Conservation (phyloP, 2,888 invertebrate genomes). For the Noctua comes region DNA sequence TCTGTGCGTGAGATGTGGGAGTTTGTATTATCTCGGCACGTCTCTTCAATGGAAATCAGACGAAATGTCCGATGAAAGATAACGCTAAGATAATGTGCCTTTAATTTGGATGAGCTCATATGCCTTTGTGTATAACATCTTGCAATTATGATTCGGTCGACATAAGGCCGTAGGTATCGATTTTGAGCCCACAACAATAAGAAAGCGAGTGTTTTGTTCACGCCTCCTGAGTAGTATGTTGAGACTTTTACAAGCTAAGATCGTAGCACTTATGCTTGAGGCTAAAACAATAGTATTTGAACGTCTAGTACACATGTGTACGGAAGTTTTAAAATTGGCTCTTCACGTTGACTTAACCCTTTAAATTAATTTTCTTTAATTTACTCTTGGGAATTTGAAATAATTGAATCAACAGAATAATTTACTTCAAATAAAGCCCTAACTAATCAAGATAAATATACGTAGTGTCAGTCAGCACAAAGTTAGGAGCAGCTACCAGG, state of each 20-base stretch:
- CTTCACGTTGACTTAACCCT: slow-evolving; percentile 5
- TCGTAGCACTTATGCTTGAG: slow-evolving; percentile 50
- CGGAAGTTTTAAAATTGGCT: slow-evolving; percentile 5
- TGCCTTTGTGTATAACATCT: slow-evolving; percentile 22
- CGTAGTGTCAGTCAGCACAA: slow-evolving; percentile 21
- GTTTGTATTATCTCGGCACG: slow-evolving; percentile 69
- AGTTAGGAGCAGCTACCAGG: slow-evolving; percentile 27
- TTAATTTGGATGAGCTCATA: slow-evolving; percentile 36
- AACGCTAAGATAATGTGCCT: slow-evolving; percentile 58
- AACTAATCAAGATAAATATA: slow-evolving; percentile 14
- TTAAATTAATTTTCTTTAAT: slow-evolving; percentile 7
- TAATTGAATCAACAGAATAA: slow-evolving; percentile 19
- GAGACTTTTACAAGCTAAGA: slow-evolving; percentile 16
- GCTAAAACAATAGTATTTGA: slow-evolving; percentile 44
- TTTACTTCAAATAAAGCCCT: slow-evolving; percentile 8
- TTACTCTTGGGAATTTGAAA: neutral
- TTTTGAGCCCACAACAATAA: slow-evolving; percentile 22
- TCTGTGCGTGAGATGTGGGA: slow-evolving; percentile 63
- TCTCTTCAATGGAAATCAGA: slow-evolving; percentile 61
- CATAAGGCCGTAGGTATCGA: slow-evolving; percentile 17
- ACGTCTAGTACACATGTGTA: slow-evolving; percentile 3
- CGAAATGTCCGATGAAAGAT: slow-evolving; percentile 65
- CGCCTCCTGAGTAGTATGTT: slow-evolving; percentile 11
- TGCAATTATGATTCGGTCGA: slow-evolving; percentile 21
- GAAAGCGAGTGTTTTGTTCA: slow-evolving; percentile 25